phyloP scores from a whole-genome alignment of 2,888 invertebrate species.

The Ectobius pallidus region DNA sequence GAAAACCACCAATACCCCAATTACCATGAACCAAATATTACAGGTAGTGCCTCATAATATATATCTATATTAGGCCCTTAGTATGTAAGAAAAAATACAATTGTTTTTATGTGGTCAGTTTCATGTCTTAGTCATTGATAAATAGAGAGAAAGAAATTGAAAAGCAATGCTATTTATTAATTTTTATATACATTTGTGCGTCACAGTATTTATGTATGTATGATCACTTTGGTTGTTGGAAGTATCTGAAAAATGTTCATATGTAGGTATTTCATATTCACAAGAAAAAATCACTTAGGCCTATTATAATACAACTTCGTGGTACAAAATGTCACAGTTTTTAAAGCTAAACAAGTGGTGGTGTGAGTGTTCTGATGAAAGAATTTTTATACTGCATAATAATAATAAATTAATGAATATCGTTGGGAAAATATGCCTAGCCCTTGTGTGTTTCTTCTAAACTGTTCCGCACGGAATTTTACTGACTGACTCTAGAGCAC shows the following conservation, averaged over 20 bases:
- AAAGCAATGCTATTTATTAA: slow-evolving; percentile 17
- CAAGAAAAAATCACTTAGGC: neutral
- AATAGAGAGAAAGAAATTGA: too few relatives aligned
- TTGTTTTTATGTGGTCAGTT: neutral
- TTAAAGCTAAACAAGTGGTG: neutral
- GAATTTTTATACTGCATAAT: slow-evolving; percentile 8
- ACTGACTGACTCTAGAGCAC: neutral
- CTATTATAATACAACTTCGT: slow-evolving; percentile 11
- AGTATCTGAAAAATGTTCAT: neutral
- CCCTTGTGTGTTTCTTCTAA: slow-evolving; percentile 8
- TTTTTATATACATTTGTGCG: neutral
- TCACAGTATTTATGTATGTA: neutral
- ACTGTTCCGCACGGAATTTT: neutral
- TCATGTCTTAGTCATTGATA: neutral
- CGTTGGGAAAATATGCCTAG: neutral
- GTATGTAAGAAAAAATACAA: neutral
- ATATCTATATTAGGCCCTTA: neutral
- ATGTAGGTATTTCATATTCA: neutral
- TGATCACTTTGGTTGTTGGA: slow-evolving; percentile 5
- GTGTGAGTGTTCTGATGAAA: neutral
- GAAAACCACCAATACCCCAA: neutral
- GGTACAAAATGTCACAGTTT: slow-evolving; percentile 2
- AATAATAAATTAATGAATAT: neutral
- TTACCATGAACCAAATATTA: neutral
- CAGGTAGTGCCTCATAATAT: slow-evolving; percentile 10